Conservation (phyloP, 92 coral and sea anemone species). For the Epizoanthus illoricatus region DNA sequence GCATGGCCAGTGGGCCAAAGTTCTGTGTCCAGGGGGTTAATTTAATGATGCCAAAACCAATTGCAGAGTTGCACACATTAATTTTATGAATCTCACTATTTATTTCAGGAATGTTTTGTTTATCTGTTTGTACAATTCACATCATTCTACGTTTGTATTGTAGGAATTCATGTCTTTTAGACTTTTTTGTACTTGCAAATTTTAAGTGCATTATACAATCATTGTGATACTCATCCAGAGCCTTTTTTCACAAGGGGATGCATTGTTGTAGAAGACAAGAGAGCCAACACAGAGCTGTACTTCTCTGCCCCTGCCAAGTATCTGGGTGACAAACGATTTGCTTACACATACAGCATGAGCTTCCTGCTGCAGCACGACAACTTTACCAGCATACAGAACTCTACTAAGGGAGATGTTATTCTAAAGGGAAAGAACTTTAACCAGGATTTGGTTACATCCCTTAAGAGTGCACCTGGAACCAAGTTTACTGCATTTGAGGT, state of each 20-base stretch:
- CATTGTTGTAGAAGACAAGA: constrained; percentile 45
- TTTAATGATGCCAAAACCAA: too few species aligned
- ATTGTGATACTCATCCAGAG: not conserved
- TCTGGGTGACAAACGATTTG: constrained; percentile 72
- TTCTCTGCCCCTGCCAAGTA: constrained; percentile 77
- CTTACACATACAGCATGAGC: constrained; percentile 73
- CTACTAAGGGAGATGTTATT: constrained; percentile 83
- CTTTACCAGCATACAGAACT: constrained; percentile 44
- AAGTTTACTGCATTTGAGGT: constrained; percentile 60
- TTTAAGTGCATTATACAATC: too few species aligned
- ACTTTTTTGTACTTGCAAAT: too few species aligned
- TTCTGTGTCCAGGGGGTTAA: too few species aligned
- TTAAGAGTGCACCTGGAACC: constrained; percentile 53
- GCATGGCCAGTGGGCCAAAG: too few species aligned
- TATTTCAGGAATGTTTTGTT: too few species aligned
- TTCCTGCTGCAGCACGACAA: constrained; percentile 65
- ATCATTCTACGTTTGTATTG: too few species aligned
- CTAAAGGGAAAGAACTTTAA: constrained; percentile 72
- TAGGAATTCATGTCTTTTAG: too few species aligned
- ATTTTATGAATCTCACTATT: too few species aligned
- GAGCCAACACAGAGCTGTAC: constrained; percentile 51
- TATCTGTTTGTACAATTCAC: too few species aligned
- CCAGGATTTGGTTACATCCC: constrained; percentile 65
- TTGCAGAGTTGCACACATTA: too few species aligned
- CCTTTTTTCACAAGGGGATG: constrained; percentile 51